Conservation (phyloP, 2,113 vertebrate species). For the Acrocephalus kingi region DNA sequence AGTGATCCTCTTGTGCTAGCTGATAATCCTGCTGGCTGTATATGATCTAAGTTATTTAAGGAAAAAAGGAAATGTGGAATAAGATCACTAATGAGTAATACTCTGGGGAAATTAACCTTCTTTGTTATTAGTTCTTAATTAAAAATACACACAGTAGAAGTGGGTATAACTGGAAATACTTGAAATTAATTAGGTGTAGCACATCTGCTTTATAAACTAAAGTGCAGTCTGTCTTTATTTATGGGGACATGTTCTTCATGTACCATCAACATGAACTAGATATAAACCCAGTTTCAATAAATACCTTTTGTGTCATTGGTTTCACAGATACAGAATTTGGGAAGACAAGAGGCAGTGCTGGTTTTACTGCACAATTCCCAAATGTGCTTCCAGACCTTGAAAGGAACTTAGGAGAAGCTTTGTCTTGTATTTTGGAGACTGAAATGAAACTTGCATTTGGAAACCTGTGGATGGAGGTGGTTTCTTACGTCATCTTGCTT, state of each 20-base stretch:
- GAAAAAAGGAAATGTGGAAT: neutral
- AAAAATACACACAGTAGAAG: neutral
- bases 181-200: neutral
- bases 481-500: neutral
- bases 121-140: slow-evolving; percentile 2
- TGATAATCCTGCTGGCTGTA: neutral
- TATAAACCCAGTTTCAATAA: neutral
- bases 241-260: neutral
- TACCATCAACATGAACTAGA: neutral
- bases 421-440: slow-evolving; percentile 86
- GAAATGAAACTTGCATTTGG: slow-evolving; percentile 90
- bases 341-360: neutral
- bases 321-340: slow-evolving; percentile 41
- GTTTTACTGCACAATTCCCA: slow-evolving; percentile 43
- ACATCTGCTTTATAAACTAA: neutral
- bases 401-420: slow-evolving; percentile 79
- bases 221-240: neutral
- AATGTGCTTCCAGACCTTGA: slow-evolving; percentile 76
- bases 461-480: slow-evolving; percentile 88
- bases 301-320: neutral
- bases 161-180: neutral
- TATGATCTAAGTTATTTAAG: neutral
- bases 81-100: neutral
- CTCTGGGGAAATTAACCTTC: neutral
- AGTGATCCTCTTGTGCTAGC: neutral